Evolutionary conservation across 1,140 invertebrate genomes (phyloP), one percentile per base, ranked within the genome.

Genomic region (Drosophila punjabiensis): DNA sequence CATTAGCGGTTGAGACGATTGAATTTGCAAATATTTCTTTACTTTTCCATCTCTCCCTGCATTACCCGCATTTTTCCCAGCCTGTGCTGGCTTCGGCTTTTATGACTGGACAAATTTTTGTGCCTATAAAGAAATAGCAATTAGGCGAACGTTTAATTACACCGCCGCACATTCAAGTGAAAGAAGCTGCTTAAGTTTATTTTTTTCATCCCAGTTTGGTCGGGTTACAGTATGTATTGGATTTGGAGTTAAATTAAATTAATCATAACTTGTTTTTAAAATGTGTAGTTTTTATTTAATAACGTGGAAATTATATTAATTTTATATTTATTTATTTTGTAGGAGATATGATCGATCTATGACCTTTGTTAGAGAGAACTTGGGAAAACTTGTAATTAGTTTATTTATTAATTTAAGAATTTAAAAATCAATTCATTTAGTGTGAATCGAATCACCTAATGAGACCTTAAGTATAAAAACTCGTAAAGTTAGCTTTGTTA

Each of bases 61-160:
- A 39, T 43, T 55, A 55, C 20, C 59, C 35, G 76, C 68, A 47
- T 70, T 77, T 59, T 59, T 43, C 59, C 20, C 58, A 33, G 48
- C 48, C 48, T 37, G 5, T 24, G 33, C 20, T 43, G 14, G 48
- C 63, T 37, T 41, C 24, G 52, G 16, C 39, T 84, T 88, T 88
- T 89, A 88, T 84, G 81, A 85, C 63, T 86, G 48, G 62, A 71
- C 71, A 81, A 88, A 79, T 89, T 83, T 85, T 75, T 83, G 69
- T 67, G 62, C 47, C 58, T 59, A 73, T 71, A 71, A 74, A 68
- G 68, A 79, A 88, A 81, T 79, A 75, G 69, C 81, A 88, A 88
- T 88, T 76, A 88, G 85, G 41, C 63, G 53, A 81, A 79, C 69
- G 75, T 84, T 89, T 88, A 89, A 89, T 88, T 88, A 84, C 74